Conservation (phyloP, 2,797 vertebrate genomes). For the Squalus acanthias region DNA sequence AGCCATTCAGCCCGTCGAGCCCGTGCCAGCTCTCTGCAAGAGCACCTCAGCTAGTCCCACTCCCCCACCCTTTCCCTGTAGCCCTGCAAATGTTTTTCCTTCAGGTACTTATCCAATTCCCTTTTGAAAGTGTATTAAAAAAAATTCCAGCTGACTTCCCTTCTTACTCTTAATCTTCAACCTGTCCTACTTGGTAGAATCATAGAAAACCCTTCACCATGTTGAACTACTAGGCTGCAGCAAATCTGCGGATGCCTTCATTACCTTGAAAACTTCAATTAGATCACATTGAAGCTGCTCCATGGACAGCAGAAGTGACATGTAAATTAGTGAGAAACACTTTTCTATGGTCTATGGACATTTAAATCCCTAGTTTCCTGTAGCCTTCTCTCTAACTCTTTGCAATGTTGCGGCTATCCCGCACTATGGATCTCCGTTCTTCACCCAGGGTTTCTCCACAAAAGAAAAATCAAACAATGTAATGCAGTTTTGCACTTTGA, state of each 20-base stretch:
- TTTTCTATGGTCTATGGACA: neutral
- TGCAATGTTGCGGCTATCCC: neutral
- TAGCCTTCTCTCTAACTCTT: neutral
- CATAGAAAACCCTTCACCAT: neutral
- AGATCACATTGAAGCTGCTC: neutral
- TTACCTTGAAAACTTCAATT: neutral
- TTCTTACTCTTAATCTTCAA: neutral
- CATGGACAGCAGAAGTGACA: neutral
- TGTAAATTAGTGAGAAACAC: neutral
- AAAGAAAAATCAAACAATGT: neutral
- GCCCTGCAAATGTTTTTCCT: too few relatives aligned
- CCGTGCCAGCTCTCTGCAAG: too few relatives aligned
- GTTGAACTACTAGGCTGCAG: neutral
- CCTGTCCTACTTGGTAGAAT: neutral
- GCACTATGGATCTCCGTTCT: neutral
- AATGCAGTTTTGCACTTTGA: neutral
- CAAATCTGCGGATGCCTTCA: neutral
- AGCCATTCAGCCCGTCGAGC: too few relatives aligned
- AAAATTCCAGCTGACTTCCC: neutral
- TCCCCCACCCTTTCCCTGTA: too few relatives aligned
- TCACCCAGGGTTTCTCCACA: neutral
- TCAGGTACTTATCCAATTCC: too few relatives aligned
- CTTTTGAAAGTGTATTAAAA: neutral
- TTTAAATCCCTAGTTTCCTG: neutral
- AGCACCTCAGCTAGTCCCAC: too few relatives aligned